These are phyloP conservation scores for Aethes cnicana DNA, from an alignment of 2,888 invertebrate species.

Conservation along the genomic window DNA sequence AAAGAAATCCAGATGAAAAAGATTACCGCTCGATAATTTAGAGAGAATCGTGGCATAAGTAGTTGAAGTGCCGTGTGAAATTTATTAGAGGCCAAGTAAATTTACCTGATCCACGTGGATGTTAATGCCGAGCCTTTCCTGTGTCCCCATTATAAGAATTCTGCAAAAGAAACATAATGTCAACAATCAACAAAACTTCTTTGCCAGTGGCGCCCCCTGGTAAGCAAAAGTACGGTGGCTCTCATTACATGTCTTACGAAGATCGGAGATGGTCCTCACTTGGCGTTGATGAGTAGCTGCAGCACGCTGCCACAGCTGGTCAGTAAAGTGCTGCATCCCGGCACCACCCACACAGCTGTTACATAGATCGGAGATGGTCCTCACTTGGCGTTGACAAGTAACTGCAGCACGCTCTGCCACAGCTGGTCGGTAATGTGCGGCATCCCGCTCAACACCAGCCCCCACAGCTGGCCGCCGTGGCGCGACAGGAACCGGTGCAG, in stretches of 20 bases:
- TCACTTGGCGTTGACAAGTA: slow-evolving; percentile 95
- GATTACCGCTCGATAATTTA: not conserved
- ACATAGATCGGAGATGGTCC: slow-evolving; percentile 35
- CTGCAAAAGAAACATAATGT: slow-evolving; percentile 74
- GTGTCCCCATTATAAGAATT: slow-evolving; percentile 98
- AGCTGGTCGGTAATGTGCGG: slow-evolving; percentile 98
- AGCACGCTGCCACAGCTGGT: slow-evolving; percentile 98
- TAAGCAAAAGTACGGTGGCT: too few species aligned
- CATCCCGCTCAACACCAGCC: slow-evolving; percentile 95
- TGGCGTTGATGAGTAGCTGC: slow-evolving; percentile 94
- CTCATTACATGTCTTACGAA: too few species aligned
- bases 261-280: slow-evolving; percentile 80
- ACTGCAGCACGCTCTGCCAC: slow-evolving; percentile 97
- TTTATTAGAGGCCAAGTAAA: too few species aligned
- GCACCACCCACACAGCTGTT: slow-evolving; percentile 92
- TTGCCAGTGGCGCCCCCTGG: too few species aligned
- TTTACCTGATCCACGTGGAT: slow-evolving; percentile 94
- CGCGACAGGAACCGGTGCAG: slow-evolving; percentile 95
- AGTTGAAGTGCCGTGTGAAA: too few species aligned
- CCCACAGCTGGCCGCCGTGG: slow-evolving; percentile 94
- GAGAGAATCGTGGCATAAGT: too few species aligned
- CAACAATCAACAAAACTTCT: too few species aligned
- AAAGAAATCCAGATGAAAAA: not conserved
- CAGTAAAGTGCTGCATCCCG: slow-evolving; percentile 99
- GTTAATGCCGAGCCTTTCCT: slow-evolving; percentile 97